Evolutionary conservation across 2,888 invertebrate genomes (phyloP).

Genomic region (Lamproptera curius): DNA sequence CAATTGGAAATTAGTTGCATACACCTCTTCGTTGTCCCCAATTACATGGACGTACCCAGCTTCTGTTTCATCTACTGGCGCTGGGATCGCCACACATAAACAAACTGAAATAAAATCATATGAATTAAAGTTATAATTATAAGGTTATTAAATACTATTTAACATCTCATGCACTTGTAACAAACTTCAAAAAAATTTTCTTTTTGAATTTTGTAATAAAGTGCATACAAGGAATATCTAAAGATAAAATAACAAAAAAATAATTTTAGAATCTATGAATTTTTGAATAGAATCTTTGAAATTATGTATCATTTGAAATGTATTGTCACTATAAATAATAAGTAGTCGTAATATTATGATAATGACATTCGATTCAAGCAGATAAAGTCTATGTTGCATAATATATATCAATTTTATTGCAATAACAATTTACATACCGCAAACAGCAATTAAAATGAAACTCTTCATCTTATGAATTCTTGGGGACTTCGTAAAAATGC

Average conservation of each 20-base stretch:
- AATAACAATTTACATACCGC: not conserved
- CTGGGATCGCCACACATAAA: not conserved
- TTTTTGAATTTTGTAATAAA: not conserved
- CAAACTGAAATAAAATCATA: conserved; percentile 33
- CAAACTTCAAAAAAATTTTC: not conserved
- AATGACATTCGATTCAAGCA: too few relatives aligned
- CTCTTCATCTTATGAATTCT: not conserved
- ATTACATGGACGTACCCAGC: conserved; percentile 6
- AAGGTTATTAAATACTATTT: not conserved
- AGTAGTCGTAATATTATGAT: too few relatives aligned
- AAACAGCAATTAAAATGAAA: not conserved
- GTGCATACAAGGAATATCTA: too few relatives aligned
- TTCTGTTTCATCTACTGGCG: not conserved
- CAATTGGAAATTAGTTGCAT: conserved; percentile 1
- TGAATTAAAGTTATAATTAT: not conserved
- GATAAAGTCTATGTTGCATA: too few relatives aligned
- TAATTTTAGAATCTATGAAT: not conserved
- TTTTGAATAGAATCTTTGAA: not conserved
- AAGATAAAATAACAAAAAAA: not conserved
- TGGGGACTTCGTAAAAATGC: not conserved
- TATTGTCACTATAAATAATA: too few relatives aligned
- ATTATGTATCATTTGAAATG: too few relatives aligned
- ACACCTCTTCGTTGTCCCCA: conserved; percentile 4
- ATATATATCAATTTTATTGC: too few relatives aligned
- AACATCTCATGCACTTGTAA: not conserved